phyloP scores from a whole-genome alignment of 1,140 invertebrate genomes.

The Zophobas atratus region DNA sequence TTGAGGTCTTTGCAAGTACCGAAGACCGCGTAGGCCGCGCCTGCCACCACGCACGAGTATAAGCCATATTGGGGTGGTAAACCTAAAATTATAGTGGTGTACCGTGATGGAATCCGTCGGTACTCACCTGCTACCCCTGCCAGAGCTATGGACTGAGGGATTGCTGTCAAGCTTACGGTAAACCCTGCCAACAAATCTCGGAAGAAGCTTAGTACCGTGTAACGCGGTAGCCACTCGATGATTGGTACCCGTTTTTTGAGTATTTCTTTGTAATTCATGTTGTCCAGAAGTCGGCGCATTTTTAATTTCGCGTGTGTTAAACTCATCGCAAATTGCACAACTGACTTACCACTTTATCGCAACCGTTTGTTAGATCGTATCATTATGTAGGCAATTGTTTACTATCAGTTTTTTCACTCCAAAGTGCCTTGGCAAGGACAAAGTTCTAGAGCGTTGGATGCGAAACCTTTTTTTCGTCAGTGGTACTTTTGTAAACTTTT shows the following conservation, averaged over 20 bases:
- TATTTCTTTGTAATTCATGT: constrained; percentile 56
- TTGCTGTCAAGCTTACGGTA: constrained; percentile 83
- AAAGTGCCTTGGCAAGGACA: too few species aligned
- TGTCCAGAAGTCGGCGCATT: too few species aligned
- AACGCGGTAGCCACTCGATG: constrained; percentile 75
- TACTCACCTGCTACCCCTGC: constrained; percentile 78
- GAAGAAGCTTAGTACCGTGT: constrained; percentile 75
- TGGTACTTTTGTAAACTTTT: too few species aligned
- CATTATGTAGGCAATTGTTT: too few species aligned
- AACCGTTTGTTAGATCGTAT: too few species aligned
- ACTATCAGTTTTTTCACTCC: too few species aligned
- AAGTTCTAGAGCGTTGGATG: too few species aligned
- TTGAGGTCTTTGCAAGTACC: constrained; percentile 92
- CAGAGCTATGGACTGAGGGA: constrained; percentile 85
- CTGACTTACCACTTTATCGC: too few species aligned
- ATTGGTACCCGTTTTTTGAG: constrained; percentile 67
- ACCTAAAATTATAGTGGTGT: constrained; percentile 59
- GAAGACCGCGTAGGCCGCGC: constrained; percentile 88
- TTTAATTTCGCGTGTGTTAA: too few species aligned
- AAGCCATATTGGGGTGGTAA: constrained; percentile 79
- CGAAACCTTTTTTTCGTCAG: too few species aligned
- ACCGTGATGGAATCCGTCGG: not conserved
- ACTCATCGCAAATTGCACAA: too few species aligned
- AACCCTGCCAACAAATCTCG: constrained; percentile 88
- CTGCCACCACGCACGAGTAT: constrained; percentile 89